phyloP scores from a whole-genome alignment of 92 coral and sea anemone genomes.

The Bergia puertoricense region DNA sequence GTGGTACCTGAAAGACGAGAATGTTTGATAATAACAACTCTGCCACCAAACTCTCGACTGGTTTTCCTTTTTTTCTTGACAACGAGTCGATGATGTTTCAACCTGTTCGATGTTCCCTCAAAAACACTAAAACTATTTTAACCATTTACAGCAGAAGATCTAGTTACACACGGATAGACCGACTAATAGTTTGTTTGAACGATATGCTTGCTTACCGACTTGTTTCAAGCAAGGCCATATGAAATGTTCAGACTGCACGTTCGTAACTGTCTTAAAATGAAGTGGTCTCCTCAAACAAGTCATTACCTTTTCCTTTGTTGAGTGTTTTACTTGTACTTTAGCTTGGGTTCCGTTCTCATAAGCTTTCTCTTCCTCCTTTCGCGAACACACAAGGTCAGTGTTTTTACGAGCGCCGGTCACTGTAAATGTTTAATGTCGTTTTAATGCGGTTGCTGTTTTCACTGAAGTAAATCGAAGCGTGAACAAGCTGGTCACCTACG shows the following conservation, averaged over 20 bases:
- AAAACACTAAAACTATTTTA: not conserved
- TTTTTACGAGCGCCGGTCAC: constrained; percentile 7
- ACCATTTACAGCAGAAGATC: not conserved
- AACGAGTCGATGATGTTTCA: not conserved
- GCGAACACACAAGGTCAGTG: constrained; percentile 8
- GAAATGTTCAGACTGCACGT: not conserved
- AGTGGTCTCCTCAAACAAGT: not conserved
- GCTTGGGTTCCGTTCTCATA: not conserved
- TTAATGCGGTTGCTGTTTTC: not conserved
- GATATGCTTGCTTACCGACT: not conserved
- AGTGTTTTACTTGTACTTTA: not conserved
- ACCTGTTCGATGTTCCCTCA: not conserved
- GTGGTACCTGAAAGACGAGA: not conserved
- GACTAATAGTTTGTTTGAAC: not conserved
- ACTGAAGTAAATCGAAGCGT: constrained; percentile 15
- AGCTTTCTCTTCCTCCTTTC: not conserved
- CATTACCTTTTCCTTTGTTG: constrained; percentile 11
- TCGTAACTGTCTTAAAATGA: not conserved
- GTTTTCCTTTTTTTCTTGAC: not conserved
- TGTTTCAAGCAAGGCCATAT: not conserved
- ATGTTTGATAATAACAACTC: not conserved
- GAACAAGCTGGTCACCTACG: constrained; percentile 18
- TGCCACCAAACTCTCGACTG: not conserved
- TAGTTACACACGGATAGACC: not conserved
- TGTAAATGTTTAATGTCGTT: constrained; percentile 17